Conservation (phyloP, 2,888 invertebrate species). For the Lacanobia oleracea region DNA sequence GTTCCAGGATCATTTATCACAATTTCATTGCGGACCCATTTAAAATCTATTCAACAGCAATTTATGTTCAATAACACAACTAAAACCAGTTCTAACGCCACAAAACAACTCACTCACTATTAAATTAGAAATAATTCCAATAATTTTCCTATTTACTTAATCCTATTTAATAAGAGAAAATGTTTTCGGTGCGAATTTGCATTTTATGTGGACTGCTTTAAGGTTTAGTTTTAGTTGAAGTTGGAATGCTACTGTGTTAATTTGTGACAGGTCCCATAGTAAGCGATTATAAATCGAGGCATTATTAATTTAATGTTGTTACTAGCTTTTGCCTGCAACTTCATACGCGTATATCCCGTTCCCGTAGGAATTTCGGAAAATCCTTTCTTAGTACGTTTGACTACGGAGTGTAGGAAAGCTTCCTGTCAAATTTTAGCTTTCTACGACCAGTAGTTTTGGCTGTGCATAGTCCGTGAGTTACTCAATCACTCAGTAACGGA, state of each 20-base stretch:
- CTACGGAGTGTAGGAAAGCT: too few relatives aligned
- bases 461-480: too few relatives aligned
- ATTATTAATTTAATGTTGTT: not conserved
- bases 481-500: too few relatives aligned
- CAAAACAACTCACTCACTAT: slow-evolving; percentile 54
- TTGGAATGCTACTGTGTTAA: not conserved
- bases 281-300: slow-evolving; percentile 14
- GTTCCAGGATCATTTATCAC: slow-evolving; percentile 42
- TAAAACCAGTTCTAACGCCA: slow-evolving; percentile 39
- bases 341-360: too few relatives aligned
- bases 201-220: not conserved
- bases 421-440: too few relatives aligned
- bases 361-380: too few relatives aligned
- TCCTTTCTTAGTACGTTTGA: too few relatives aligned
- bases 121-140: slow-evolving; percentile 50
- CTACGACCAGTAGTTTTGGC: too few relatives aligned
- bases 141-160: slow-evolving; percentile 47
- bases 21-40: slow-evolving; percentile 49
- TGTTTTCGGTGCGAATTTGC: not conserved
- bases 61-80: slow-evolving; percentile 44
- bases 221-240: slow-evolving; percentile 14
- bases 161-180: slow-evolving; percentile 22
- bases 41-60: slow-evolving; percentile 51
- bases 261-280: slow-evolving; percentile 19
- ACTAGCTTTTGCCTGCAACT: too few relatives aligned